Percentiles rank a stretch among this genome's conserved stretches.
phyloP scores from a whole-genome alignment of 2,888 invertebrate species.

The Eurois occulta region DNA sequence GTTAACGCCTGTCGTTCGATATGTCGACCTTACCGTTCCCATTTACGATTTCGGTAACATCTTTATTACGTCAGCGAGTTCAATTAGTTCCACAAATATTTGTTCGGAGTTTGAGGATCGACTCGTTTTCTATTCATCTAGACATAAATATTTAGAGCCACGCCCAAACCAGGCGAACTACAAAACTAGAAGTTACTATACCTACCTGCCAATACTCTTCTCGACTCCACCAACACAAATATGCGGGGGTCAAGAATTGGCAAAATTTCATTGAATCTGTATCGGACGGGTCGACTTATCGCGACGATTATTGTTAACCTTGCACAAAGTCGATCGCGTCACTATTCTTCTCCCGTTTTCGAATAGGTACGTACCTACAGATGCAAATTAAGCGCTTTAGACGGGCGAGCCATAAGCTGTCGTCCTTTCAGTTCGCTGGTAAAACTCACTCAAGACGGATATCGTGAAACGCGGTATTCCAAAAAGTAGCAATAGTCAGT shows the following conservation, averaged over 20 bases:
- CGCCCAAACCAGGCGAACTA: not conserved
- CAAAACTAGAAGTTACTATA: not conserved
- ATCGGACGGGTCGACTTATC: slow-evolving; percentile 32
- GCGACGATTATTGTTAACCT: slow-evolving; percentile 9
- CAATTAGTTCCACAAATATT: slow-evolving; percentile 67
- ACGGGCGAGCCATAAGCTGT: not conserved
- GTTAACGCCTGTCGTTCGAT: slow-evolving; percentile 62
- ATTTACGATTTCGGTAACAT: slow-evolving; percentile 63
- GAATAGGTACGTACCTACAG: not conserved
- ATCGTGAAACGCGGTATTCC: not conserved
- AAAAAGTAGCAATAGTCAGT: not conserved
- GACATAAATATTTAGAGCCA: slow-evolving; percentile 43
- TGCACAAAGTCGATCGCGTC: slow-evolving; percentile 20
- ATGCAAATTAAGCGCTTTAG: not conserved
- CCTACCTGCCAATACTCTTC: slow-evolving; percentile 12
- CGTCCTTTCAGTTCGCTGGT: not conserved
- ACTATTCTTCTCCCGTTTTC: not conserved
- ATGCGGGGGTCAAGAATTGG: slow-evolving; percentile 23
- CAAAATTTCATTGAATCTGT: slow-evolving; percentile 21
- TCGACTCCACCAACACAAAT: slow-evolving; percentile 8
- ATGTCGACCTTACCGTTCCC: slow-evolving; percentile 63
- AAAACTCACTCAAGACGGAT: not conserved
- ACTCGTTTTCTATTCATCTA: slow-evolving; percentile 35
- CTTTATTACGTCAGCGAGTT: slow-evolving; percentile 60
- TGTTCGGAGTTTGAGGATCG: slow-evolving; percentile 40